Evolutionary conservation across 2,797 vertebrate genomes (phyloP).

Genomic region (Trematomus bernacchii): DNA sequence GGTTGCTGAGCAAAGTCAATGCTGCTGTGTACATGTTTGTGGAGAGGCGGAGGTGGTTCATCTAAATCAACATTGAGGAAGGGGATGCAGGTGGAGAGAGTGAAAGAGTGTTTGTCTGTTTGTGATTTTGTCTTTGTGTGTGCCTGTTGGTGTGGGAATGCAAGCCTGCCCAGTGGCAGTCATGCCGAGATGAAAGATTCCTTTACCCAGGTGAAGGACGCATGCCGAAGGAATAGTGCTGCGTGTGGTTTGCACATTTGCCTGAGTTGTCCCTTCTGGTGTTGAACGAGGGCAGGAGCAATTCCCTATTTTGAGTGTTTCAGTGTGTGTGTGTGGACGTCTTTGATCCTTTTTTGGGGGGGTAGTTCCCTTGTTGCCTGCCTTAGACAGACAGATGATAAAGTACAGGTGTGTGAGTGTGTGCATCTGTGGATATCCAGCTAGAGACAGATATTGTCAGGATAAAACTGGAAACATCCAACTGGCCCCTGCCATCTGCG

Average conservation of each 20-base stretch:
- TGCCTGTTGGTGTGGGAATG: conserved; percentile 17
- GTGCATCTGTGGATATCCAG: conserved; percentile 47
- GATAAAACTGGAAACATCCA: conserved; percentile 59
- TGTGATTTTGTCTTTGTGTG: conserved; percentile 11
- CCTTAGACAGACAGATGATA: conserved; percentile 48
- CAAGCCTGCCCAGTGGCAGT: conserved; percentile 61
- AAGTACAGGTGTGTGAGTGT: conserved; percentile 59
- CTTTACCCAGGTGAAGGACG: conserved; percentile 62
- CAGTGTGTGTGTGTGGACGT: conserved; percentile 26
- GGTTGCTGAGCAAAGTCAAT: conserved; percentile 30
- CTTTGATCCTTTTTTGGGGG: conserved; percentile 58
- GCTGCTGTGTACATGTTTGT: conserved; percentile 22
- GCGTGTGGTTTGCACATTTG: conserved; percentile 45
- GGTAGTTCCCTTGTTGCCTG: conserved; percentile 50
- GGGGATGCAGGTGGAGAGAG: conserved; percentile 65
- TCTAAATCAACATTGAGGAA: conserved; percentile 34
- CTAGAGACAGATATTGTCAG: conserved; percentile 53
- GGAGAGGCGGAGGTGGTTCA: conserved; percentile 13
- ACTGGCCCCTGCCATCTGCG: conserved; percentile 61
- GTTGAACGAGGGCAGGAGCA: conserved; percentile 49
- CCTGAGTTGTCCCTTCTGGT: conserved; percentile 35
- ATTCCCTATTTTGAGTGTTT: conserved; percentile 46
- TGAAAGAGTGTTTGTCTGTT: conserved; percentile 14
- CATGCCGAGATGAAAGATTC: conserved; percentile 65
- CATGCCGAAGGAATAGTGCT: conserved; percentile 36